phyloP scores from a whole-genome alignment of 1,140 invertebrate species.

The Odontomachus brunneus region DNA sequence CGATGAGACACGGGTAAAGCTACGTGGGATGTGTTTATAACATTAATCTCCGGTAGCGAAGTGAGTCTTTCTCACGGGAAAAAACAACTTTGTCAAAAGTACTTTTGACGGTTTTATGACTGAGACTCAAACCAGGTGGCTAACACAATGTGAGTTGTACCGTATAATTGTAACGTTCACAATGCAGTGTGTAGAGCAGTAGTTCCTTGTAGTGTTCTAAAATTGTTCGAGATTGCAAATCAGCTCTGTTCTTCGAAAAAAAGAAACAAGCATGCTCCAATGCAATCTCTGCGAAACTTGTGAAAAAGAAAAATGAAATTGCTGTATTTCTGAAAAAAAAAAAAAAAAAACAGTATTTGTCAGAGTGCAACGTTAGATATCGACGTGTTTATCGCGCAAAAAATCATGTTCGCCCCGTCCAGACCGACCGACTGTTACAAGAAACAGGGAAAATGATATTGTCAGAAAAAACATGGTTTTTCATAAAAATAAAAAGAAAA shows the following conservation, averaged over 20 bases:
- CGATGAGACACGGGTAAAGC: slow-evolving; percentile 25
- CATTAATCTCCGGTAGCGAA: slow-evolving; percentile 19
- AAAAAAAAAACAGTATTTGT: background rate
- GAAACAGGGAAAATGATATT: slow-evolving; percentile 44
- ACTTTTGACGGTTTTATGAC: background rate
- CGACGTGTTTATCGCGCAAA: background rate
- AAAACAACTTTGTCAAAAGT: slow-evolving; percentile 6
- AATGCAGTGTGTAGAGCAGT: background rate
- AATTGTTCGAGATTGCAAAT: background rate
- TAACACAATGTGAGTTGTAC: background rate
- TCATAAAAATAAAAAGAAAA: slow-evolving; percentile 63
- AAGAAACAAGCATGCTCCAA: background rate
- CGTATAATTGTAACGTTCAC: background rate
- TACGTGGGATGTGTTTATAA: slow-evolving; percentile 25
- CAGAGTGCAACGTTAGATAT: background rate
- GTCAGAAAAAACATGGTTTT: slow-evolving; percentile 18
- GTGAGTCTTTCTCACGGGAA: slow-evolving; percentile 5
- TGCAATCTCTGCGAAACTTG: background rate
- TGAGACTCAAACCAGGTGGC: background rate
- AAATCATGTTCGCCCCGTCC: background rate
- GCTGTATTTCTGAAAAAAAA: background rate
- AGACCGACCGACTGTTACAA: too few species aligned
- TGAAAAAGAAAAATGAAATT: slow-evolving; percentile 7
- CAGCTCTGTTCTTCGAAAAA: background rate
- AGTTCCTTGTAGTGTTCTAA: background rate